Evolutionary conservation across 2,113 vertebrate species (phyloP).

Genomic region (Leucosticte australis): DNA sequence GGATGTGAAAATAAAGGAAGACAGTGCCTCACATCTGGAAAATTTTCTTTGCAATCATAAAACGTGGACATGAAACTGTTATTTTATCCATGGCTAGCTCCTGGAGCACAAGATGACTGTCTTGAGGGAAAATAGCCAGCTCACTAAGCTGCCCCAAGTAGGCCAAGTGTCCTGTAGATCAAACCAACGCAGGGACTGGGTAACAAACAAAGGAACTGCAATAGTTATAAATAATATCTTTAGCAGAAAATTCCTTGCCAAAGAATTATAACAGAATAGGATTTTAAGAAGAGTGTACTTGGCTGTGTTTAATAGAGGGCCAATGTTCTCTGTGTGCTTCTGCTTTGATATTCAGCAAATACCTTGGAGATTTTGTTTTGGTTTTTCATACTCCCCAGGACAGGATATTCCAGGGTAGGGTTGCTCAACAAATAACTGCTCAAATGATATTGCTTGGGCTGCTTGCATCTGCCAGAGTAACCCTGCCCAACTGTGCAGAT

Average conservation of each 20-base stretch:
- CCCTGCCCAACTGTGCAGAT: constrained; percentile 10
- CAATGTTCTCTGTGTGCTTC: constrained; percentile 5
- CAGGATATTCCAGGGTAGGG: constrained; percentile 37
- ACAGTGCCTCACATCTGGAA: neutral
- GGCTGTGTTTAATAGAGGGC: neutral
- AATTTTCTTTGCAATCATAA: neutral
- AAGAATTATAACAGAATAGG: neutral
- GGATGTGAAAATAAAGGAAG: neutral
- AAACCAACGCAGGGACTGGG: neutral
- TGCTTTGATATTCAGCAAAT: constrained; percentile 55
- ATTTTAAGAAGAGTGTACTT: neutral
- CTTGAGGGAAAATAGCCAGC: neutral
- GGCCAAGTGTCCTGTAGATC: neutral
- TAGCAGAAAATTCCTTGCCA: neutral
- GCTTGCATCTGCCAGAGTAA: constrained; percentile 39
- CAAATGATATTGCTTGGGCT: constrained; percentile 28
- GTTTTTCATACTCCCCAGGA: constrained; percentile 44
- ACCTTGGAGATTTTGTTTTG: constrained; percentile 43
- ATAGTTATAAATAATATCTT: neutral
- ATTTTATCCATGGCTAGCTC: neutral
- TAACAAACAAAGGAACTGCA: neutral
- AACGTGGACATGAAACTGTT: neutral
- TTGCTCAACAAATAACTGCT: constrained; percentile 55
- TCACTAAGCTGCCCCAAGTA: neutral
- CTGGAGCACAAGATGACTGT: constrained; percentile 10